Conservation (phyloP, 1,140 invertebrate genomes). For the Microplitis demolitor region DNA sequence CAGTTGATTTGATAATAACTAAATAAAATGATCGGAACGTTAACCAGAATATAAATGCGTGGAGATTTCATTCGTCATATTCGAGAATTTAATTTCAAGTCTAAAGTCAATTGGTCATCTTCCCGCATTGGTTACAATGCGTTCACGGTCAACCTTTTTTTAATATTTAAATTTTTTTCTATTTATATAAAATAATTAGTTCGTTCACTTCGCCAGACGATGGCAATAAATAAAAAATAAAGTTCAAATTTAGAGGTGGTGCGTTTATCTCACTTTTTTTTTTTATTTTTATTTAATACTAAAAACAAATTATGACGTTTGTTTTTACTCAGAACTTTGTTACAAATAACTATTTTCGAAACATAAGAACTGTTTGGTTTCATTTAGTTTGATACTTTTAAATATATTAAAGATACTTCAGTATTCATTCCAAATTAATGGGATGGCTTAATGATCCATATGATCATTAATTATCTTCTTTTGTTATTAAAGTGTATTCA, state of each 20-base stretch:
- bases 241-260: too few species aligned
- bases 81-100: neutral
- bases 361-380: neutral
- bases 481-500: neutral
- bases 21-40: slow-evolving; percentile 8
- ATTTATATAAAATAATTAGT: too few species aligned
- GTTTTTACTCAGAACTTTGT: too few species aligned
- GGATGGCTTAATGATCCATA: slow-evolving; percentile 15
- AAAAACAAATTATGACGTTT: too few species aligned
- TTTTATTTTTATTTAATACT: too few species aligned
- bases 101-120: neutral
- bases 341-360: neutral
- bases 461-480: slow-evolving; percentile 2
- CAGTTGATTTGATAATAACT: slow-evolving; percentile 37
- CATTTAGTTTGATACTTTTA: neutral
- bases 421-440: slow-evolving; percentile 46
- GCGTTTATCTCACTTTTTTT: too few species aligned
- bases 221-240: too few species aligned
- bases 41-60: slow-evolving; percentile 18
- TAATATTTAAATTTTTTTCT: too few species aligned
- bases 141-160: too few species aligned
- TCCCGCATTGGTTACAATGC: too few species aligned
- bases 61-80: slow-evolving; percentile 5
- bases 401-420: slow-evolving; percentile 27
- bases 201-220: too few species aligned